Percentiles rank a stretch among this genome's conserved stretches.
phyloP scores from a whole-genome alignment of 2,888 invertebrate genomes.

The Pediacus dermestoides region DNA sequence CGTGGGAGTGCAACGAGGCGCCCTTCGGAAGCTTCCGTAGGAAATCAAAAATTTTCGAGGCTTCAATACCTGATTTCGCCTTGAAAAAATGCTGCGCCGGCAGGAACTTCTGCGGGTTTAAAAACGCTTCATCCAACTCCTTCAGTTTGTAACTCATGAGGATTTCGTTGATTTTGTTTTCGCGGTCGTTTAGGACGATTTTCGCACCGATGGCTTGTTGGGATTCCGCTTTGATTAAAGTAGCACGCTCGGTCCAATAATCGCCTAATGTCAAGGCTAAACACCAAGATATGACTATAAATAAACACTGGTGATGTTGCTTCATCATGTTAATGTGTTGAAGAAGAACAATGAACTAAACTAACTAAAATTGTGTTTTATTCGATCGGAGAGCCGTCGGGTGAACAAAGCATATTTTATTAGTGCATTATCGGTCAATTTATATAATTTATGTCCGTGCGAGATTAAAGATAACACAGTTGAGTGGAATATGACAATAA shows the following conservation, averaged over 20 bases:
- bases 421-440: too few relatives aligned
- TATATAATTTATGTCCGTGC: too few relatives aligned
- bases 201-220: conserved; percentile 25
- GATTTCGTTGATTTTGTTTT: conserved; percentile 36
- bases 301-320: too few relatives aligned
- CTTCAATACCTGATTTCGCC: conserved; percentile 56
- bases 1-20: conserved; percentile 65
- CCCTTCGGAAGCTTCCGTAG: conserved; percentile 72
- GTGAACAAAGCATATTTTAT: too few relatives aligned
- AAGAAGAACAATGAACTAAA: too few relatives aligned
- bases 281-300: too few relatives aligned
- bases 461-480: too few relatives aligned
- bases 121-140: conserved; percentile 39
- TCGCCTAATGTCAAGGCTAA: conserved; percentile 3
- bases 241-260: conserved; percentile 2
- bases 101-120: conserved; percentile 49
- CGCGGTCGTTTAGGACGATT: conserved; percentile 42
- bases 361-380: too few relatives aligned
- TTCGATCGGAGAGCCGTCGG: too few relatives aligned
- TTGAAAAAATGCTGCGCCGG: conserved; percentile 65
- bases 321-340: too few relatives aligned
- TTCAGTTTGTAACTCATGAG: conserved; percentile 37
- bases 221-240: background rate
- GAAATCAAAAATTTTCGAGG: conserved; percentile 63
- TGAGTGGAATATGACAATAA: too few relatives aligned